Evolutionary conservation across 2,888 invertebrate genomes (phyloP), one percentile per base, ranked within the genome.

Genomic region (Himalopsyche japonica): DNA sequence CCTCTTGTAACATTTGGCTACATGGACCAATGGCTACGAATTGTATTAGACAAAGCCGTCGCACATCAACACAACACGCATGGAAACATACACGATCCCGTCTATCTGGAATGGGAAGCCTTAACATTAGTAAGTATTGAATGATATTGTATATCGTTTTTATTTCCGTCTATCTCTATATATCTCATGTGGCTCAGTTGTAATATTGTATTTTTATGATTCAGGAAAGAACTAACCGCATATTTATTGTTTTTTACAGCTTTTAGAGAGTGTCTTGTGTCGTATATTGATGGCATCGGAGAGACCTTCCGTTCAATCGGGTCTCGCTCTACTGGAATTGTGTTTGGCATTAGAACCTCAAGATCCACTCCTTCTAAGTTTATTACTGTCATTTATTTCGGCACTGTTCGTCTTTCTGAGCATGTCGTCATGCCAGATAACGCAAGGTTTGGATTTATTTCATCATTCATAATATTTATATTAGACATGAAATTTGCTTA

Each of bases 351-450:
- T 95, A 89, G 93, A 95, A 84, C 96, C 97, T 0, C 93, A 93
- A 82, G 96, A 98, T 91, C 96, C 98, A 1, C 92, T 97, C 86
- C 93, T 98, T 81, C 91, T 97, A 32, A 98, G 98, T 0, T 94
- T 96, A 80, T 90, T 97, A 83, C 91, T 98, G n/a, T 98, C 98
- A 0, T 97, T 97, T 90, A 95, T 98, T 87, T 98, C 98, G 1
- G 97, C 98, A 0, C 93, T 98, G 2, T 98, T 98, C 90, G 96
- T 97, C 37, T 98, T 98, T 91, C 93, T 98, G 30, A 96, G 96
- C 88, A 96, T 97, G 94, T 96, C 97, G 0, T 96, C 96, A 57
- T 96, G 96, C 88, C 96, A 96, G 88, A 93, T 96, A 86, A 95
- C 95, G 0, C 87, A 88, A 84, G 86, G 86, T 86, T 48, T 34